Percentiles rank a stretch among this genome's conserved stretches.
phyloP scores from a whole-genome alignment of 64 coral and sea anemone species.

The Trachythela sp. region DNA sequence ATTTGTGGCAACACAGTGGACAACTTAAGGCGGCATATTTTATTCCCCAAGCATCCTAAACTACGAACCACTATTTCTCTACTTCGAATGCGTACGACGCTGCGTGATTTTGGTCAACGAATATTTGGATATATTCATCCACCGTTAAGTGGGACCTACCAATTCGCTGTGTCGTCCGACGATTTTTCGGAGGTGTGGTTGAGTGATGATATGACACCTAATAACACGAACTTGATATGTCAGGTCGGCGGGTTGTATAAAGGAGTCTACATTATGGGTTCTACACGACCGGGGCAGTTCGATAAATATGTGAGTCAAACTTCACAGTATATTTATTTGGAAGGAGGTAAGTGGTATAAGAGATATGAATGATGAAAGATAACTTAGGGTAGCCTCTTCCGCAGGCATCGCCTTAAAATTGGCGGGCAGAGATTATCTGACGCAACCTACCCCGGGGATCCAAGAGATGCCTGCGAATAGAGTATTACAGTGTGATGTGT shows the following conservation, averaged over 20 bases:
- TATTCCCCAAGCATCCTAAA: neutral
- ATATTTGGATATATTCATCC: neutral
- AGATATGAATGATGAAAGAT: neutral
- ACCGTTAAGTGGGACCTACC: neutral
- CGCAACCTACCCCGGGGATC: too few relatives aligned
- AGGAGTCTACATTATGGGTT: neutral
- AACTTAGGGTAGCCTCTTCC: too few relatives aligned
- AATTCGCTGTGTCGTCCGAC: neutral
- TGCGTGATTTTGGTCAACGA: neutral
- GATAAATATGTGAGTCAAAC: neutral
- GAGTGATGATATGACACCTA: neutral
- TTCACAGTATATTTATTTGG: neutral
- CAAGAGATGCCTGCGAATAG: too few relatives aligned
- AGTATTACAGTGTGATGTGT: too few relatives aligned
- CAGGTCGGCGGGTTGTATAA: neutral
- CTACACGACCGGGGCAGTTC: neutral
- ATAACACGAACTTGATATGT: neutral
- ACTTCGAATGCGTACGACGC: neutral
- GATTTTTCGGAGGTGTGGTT: slow-evolving; percentile 1
- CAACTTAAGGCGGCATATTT: neutral
- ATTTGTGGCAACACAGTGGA: neutral
- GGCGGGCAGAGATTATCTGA: too few relatives aligned
- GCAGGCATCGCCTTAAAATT: too few relatives aligned
- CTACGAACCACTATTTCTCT: neutral
- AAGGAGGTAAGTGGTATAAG: neutral